Evolutionary conservation across 2,113 vertebrate genomes (phyloP).

Genomic region (Sapajus apella): DNA sequence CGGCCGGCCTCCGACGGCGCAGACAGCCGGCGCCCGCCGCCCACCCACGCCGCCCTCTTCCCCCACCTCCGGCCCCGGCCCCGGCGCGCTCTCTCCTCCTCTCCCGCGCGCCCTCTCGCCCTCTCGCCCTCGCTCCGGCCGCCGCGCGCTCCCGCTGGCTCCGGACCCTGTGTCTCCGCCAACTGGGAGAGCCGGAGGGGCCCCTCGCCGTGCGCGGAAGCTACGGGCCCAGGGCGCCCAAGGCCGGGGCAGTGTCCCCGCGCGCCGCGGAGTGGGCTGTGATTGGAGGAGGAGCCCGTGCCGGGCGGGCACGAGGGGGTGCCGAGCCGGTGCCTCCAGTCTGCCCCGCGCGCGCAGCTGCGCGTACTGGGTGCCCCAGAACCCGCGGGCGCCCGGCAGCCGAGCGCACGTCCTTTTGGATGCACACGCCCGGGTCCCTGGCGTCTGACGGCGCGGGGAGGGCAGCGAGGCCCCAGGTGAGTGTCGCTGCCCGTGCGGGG

Average conservation of each 20-base stretch:
- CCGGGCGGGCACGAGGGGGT: conserved; percentile 40
- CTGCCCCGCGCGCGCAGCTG: conserved; percentile 66
- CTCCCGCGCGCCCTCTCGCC: neutral
- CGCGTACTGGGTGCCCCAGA: conserved; percentile 52
- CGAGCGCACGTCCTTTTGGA: conserved; percentile 63
- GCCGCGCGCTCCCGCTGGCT: conserved; percentile 53
- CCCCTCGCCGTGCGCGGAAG: neutral
- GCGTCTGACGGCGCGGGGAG: conserved; percentile 29
- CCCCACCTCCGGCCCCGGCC: neutral
- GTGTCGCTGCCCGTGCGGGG: neutral
- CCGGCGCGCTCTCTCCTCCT: neutral
- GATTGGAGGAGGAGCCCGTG: conserved; percentile 58
- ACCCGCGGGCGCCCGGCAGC: conserved; percentile 40
- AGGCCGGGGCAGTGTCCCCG: neutral
- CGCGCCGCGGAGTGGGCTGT: conserved; percentile 7
- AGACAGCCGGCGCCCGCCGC: conserved; percentile 2
- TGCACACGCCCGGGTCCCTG: conserved; percentile 67
- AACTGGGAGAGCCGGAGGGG: conserved; percentile 23
- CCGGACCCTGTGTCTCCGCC: neutral
- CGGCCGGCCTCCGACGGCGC: conserved; percentile 17
- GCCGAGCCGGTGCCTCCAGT: conserved; percentile 60
- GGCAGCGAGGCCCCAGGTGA: conserved; percentile 73
- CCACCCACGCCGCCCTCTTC: rapidly evolving
- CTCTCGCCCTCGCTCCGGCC: conserved; percentile 10
- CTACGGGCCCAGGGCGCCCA: neutral